These are phyloP conservation scores for Rissa tridactyla DNA, from an alignment of 2,113 vertebrate genomes.

Conservation along the genomic window DNA sequence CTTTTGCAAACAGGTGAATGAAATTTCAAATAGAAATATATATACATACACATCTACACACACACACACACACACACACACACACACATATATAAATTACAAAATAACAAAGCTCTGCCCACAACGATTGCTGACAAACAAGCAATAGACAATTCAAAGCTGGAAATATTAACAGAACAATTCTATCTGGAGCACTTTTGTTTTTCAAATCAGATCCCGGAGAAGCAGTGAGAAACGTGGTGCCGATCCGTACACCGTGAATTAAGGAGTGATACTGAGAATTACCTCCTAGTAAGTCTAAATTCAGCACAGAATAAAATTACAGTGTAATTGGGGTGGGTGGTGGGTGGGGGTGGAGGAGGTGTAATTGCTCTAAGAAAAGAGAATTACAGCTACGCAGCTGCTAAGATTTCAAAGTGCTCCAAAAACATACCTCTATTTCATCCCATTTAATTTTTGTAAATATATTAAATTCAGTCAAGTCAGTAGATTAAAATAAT, in stretches of 20 bases:
- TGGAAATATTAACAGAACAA: neutral
- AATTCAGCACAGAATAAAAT: slow-evolving; percentile 23
- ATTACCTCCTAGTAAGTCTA: slow-evolving; percentile 16
- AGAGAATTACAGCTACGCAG: neutral
- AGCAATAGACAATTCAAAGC: neutral
- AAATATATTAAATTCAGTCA: slow-evolving; percentile 13
- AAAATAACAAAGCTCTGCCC: neutral
- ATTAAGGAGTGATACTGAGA: neutral
- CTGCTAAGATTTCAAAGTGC: neutral
- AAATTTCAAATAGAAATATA: neutral
- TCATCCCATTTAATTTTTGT: neutral
- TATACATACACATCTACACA: too few species aligned
- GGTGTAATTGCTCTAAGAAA: slow-evolving; percentile 23
- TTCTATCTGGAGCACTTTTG: neutral
- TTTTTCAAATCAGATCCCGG: neutral
- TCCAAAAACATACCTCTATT: neutral
- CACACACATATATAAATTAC: neutral
- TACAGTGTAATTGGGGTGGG: neutral
- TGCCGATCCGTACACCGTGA: neutral
- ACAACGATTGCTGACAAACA: neutral
- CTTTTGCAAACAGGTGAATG: neutral
- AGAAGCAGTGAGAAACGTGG: neutral
- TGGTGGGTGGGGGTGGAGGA: neutral
- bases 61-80: neutral
- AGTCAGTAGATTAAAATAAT: neutral